Evolutionary conservation across 2,113 vertebrate species (phyloP).

Genomic region (Tautogolabrus adspersus): DNA sequence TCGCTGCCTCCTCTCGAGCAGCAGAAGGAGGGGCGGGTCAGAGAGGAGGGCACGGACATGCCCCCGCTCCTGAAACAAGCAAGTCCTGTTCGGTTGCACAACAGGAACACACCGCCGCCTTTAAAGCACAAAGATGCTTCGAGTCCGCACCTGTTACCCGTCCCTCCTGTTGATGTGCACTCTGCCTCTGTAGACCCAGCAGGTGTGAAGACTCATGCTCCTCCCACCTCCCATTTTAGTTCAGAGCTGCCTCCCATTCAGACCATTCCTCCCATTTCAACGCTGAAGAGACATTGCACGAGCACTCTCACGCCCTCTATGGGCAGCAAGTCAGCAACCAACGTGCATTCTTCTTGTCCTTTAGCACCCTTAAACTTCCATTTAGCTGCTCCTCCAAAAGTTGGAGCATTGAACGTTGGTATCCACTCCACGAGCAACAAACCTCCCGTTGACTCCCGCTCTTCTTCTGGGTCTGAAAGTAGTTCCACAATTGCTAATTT

Average conservation of each 20-base stretch:
- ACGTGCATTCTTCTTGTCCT: not conserved
- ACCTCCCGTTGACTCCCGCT: not conserved
- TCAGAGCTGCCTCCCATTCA: not conserved
- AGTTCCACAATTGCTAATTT: not conserved
- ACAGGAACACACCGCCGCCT: conserved; percentile 50
- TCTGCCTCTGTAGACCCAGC: not conserved
- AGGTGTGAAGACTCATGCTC: no score
- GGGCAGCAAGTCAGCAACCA: not conserved
- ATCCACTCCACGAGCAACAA: not conserved
- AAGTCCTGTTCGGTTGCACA: conserved; percentile 1
- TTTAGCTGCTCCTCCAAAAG: not conserved
- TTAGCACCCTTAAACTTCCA: not conserved
- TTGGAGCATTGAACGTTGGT: not conserved
- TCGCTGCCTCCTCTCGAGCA: not conserved
- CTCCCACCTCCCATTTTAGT: no score
- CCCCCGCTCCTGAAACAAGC: conserved; percentile 33
- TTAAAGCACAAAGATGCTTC: conserved; percentile 59
- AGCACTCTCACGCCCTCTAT: not conserved
- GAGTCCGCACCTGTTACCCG: not conserved
- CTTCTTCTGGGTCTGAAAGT: not conserved
- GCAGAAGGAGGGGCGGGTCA: not conserved
- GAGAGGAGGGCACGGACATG: not conserved
- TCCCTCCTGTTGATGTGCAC: not conserved
- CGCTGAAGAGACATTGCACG: conserved; percentile 11
- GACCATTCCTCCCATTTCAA: conserved; percentile 14